A percentile compares a stretch with the other conserved stretches of the same genome.
These are phyloP conservation scores for Neomicropteryx cornuta DNA, from an alignment of 1,140 invertebrate genomes.

Conservation along the genomic window DNA sequence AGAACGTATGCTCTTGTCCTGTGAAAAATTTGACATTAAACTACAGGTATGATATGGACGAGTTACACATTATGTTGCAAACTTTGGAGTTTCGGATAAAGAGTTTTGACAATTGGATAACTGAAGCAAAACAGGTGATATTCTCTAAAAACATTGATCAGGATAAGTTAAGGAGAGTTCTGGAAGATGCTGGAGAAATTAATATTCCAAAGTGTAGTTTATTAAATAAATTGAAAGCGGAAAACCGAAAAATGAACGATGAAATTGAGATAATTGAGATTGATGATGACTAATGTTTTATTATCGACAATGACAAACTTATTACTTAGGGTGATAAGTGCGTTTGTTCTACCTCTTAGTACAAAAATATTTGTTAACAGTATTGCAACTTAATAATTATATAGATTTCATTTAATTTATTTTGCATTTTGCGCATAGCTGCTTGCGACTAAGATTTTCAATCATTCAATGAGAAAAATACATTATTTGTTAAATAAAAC, in stretches of 20 bases:
- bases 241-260: constrained; percentile 28
- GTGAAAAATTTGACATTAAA: constrained; percentile 66
- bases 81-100: constrained; percentile 83
- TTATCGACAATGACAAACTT: constrained; percentile 3
- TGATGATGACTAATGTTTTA: too few relatives aligned
- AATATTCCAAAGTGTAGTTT: constrained; percentile 39
- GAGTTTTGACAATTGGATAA: constrained; percentile 86
- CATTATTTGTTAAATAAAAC: too few relatives aligned
- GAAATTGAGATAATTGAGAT: constrained; percentile 35
- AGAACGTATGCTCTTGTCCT: constrained; percentile 72
- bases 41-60: constrained; percentile 90
- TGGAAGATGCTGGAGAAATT: constrained; percentile 35
- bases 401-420: too few relatives aligned
- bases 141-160: constrained; percentile 62
- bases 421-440: too few relatives aligned
- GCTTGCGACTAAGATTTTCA: too few relatives aligned
- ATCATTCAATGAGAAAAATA: too few relatives aligned
- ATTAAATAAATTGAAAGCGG: constrained; percentile 28
- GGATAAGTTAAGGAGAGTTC: constrained; percentile 43
- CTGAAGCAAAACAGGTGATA: constrained; percentile 71
- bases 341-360: constrained; percentile 9
- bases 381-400: too few relatives aligned
- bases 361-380: constrained; percentile 10
- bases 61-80: constrained; percentile 80
- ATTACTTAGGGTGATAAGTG: not conserved